A percentile compares a stretch with the other conserved stretches of the same genome.
These are phyloP conservation scores for Pelodiscus sinensis DNA, from an alignment of 2,113 vertebrate species.

Conservation along the genomic window DNA sequence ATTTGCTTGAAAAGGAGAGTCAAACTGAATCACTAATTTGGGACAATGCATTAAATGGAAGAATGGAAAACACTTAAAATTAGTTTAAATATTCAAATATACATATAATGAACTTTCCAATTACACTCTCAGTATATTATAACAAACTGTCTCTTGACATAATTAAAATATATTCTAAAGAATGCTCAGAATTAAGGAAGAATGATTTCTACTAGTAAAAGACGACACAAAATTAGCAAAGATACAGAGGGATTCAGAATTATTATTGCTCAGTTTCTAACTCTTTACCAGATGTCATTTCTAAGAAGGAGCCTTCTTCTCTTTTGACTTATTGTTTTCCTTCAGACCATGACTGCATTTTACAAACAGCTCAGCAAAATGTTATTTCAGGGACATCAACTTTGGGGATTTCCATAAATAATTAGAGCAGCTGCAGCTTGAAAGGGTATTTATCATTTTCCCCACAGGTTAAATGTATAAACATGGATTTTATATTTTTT, in stretches of 20 bases:
- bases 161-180: conserved; percentile 11
- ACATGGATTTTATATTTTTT: background rate
- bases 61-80: conserved; percentile 32
- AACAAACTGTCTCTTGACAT: conserved; percentile 28
- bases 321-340: background rate
- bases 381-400: conserved; percentile 20
- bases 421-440: background rate
- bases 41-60: background rate
- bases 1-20: background rate
- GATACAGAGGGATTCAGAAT: background rate
- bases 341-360: background rate
- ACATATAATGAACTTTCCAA: background rate
- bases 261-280: background rate
- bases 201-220: background rate
- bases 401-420: conserved; percentile 22
- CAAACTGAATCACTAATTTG: conserved; percentile 7
- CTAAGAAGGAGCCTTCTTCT: background rate
- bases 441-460: background rate
- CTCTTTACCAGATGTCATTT: background rate
- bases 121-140: background rate
- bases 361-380: background rate
- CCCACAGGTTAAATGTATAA: background rate
- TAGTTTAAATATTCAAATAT: conserved; percentile 31
- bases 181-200: background rate
- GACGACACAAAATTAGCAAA: background rate